These are phyloP conservation scores for Nycticebus coucang DNA, from an alignment of 2,113 vertebrate species.

Conservation along the genomic window DNA sequence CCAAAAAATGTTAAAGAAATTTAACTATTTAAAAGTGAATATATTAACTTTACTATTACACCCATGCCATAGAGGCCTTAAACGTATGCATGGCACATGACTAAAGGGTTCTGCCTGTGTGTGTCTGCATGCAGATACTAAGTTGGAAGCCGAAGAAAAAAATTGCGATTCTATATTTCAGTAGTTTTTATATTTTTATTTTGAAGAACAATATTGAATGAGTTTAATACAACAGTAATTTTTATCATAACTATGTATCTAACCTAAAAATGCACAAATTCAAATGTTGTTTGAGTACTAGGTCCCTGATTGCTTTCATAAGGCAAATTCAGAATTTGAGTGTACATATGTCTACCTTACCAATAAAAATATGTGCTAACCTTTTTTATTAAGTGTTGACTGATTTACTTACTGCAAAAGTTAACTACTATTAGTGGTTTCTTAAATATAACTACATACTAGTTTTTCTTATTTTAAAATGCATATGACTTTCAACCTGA, in stretches of 20 bases:
- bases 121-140: not conserved
- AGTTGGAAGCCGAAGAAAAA: not conserved
- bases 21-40: not conserved
- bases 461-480: not conserved
- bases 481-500: not conserved
- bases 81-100: not conserved
- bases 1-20: not conserved
- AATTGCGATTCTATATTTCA: not conserved
- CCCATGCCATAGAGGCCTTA: not conserved
- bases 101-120: not conserved
- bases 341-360: not conserved
- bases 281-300: not conserved
- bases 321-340: slow-evolving; percentile 3
- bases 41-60: not conserved
- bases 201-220: not conserved
- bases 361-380: not conserved
- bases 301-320: not conserved
- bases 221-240: not conserved
- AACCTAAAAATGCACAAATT: slow-evolving; percentile 7
- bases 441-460: not conserved
- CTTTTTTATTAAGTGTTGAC: not conserved
- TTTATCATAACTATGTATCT: not conserved
- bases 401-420: not conserved
- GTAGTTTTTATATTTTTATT: not conserved
- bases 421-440: not conserved